Percentiles rank a stretch among this genome's conserved stretches.
Conservation (phyloP, 2,888 invertebrate species). For the Eupithecia subumbrata region DNA sequence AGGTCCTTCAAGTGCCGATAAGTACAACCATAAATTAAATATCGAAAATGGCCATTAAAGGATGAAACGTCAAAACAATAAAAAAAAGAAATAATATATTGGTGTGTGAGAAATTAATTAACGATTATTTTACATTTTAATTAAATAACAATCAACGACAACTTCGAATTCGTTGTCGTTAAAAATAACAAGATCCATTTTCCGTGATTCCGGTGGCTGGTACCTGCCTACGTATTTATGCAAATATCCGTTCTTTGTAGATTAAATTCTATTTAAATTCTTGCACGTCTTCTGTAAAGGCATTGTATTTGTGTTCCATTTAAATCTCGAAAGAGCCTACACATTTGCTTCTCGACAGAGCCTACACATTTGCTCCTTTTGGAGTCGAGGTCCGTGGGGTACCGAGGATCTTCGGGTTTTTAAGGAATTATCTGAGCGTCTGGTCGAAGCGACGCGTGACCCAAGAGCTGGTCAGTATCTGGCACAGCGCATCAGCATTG, state of each 20-base stretch:
- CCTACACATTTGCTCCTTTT: too few species aligned
- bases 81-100: background rate
- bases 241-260: conserved; percentile 19
- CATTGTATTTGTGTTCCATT: background rate
- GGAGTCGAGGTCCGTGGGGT: too few species aligned
- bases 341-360: too few species aligned
- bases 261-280: conserved; percentile 28
- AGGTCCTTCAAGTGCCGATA: too few species aligned
- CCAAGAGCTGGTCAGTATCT: too few species aligned
- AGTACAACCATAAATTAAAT: background rate
- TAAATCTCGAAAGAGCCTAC: too few species aligned
- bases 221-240: conserved; percentile 11
- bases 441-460: too few species aligned
- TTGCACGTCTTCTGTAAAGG: conserved; percentile 19
- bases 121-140: background rate
- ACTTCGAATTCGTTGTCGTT: background rate
- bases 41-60: background rate
- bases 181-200: background rate
- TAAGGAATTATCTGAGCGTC: too few species aligned
- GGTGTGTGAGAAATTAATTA: background rate
- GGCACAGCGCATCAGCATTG: too few species aligned
- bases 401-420: too few species aligned
- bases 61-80: background rate
- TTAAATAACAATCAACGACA: background rate
- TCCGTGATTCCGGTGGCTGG: conserved; percentile 9